Evolutionary conservation across 2,888 invertebrate species (phyloP).

Genomic region (Formica aserva): DNA sequence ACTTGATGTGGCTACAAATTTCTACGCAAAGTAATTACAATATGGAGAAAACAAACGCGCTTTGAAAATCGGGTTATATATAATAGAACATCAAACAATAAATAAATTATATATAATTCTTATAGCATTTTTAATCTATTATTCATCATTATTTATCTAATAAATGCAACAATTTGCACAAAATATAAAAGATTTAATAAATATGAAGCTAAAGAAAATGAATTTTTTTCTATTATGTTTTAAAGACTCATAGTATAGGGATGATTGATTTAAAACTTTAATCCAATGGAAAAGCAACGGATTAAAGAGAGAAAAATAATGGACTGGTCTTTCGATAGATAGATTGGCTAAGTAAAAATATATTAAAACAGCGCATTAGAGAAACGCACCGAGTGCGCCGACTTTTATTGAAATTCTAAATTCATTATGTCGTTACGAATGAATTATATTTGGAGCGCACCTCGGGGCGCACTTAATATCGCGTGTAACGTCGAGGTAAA

Average conservation of each 20-base stretch:
- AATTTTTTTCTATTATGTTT: background rate
- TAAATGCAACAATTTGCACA: background rate
- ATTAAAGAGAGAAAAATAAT: constrained; percentile 51
- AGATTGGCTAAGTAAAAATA: constrained; percentile 6
- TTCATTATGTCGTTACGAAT: constrained; percentile 15
- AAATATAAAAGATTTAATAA: background rate
- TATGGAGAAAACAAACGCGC: background rate
- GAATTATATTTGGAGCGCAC: constrained; percentile 7
- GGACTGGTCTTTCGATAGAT: constrained; percentile 60
- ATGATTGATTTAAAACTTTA: constrained; percentile 30
- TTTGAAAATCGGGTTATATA: background rate
- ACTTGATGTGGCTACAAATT: constrained; percentile 62
- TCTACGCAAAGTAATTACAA: constrained; percentile 58
- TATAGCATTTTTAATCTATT: background rate
- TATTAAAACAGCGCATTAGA: constrained; percentile 17
- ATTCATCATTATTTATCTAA: background rate
- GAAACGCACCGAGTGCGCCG: background rate
- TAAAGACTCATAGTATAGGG: background rate
- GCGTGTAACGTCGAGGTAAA: background rate
- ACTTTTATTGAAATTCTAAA: constrained; percentile 32
- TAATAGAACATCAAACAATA: background rate
- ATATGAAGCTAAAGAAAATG: background rate
- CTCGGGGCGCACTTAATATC: constrained; percentile 15
- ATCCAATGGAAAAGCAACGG: constrained; percentile 34
- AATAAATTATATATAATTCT: background rate